Conservation (phyloP, 2,888 invertebrate species). For the Physocephala rufipes region DNA sequence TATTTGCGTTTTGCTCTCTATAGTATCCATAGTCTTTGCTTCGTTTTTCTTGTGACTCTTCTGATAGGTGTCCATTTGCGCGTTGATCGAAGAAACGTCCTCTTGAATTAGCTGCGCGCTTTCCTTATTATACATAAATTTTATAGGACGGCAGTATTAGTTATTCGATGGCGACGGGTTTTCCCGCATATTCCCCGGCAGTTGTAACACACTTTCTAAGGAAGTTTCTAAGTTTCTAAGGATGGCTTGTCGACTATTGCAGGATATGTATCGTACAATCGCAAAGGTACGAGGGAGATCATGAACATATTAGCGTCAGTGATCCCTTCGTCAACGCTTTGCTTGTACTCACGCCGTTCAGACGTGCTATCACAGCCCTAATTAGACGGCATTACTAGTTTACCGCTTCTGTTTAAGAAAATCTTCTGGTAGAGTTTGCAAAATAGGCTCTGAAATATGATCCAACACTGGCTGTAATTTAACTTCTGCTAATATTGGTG, state of each 20-base stretch:
- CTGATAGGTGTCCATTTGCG: constrained; percentile 6
- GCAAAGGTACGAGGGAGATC: constrained; percentile 5
- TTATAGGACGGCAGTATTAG: background rate
- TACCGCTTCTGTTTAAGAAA: constrained; percentile 4
- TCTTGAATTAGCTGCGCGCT: background rate
- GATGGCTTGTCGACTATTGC: background rate
- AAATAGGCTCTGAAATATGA: background rate
- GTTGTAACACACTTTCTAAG: constrained; percentile 1
- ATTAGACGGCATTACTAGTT: too few species aligned
- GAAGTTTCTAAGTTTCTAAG: too few species aligned
- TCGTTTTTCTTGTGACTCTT: background rate
- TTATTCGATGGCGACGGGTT: background rate
- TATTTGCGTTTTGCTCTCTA: background rate
- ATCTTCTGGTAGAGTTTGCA: constrained; percentile 1
- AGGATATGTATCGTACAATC: background rate
- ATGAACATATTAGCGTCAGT: background rate
- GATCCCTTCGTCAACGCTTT: too few species aligned
- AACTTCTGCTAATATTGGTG: constrained; percentile 12
- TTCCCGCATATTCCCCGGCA: background rate
- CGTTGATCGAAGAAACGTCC: background rate
- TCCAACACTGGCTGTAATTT: constrained; percentile 1
- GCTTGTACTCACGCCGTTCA: too few species aligned
- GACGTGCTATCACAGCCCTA: too few species aligned
- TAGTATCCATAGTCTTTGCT: background rate
- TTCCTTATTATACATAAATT: background rate